Base-by-base conservation (phyloP, 2,797 vertebrate species). In the Manis pentadactyla region DNA sequence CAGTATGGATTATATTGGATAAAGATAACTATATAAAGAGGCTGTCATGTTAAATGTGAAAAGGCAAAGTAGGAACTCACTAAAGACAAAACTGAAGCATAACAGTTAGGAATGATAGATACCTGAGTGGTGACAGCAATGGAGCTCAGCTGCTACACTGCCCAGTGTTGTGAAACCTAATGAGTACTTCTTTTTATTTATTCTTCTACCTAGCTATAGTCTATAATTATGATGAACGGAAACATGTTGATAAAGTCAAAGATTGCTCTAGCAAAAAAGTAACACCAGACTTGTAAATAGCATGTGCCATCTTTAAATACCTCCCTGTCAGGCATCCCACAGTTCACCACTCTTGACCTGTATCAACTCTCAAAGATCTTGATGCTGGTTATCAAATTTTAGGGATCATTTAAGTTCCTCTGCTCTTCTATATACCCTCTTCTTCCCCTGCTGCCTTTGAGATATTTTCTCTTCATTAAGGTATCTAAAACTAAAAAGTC, bases 11-110 rank as follows among this genome's bases (percentile, higher is more conserved):
- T 66, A 7, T 7, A 37, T 1, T 17, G 17, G 51, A 71, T 66
- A 61, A 78, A 66, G 63, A 29, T 42, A 79, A 37, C 61, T 55
- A 49, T 27, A 37, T 51, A 88, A 55, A 29, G 18, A 66, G 83
- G 21, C 13, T 88, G 53, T 55, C 1, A 82, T 68, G 9, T 51
- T 27, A 77, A 59, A 69, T 46, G 93, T 81, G 96, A 82, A 74
- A 97, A 97, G 89, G 97, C 96, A 98, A 97, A 96, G 96, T 86
- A 88, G n/a, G 69, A 98, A 98, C 81, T 89, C 3, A 53, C 46
- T 17, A 39, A 0, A 97, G 97, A 93, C 92, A 95, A 92, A 85
- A 85, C 68, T 66, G 77, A 94, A 95, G 63, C 39, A 46, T 12
- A 69, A 86, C 93, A 75, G 94, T 93, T 96, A 97, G 92, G n/a